These are phyloP conservation scores for Magallana nippona DNA, from an alignment of 2,888 invertebrate species.

Conservation along the genomic window DNA sequence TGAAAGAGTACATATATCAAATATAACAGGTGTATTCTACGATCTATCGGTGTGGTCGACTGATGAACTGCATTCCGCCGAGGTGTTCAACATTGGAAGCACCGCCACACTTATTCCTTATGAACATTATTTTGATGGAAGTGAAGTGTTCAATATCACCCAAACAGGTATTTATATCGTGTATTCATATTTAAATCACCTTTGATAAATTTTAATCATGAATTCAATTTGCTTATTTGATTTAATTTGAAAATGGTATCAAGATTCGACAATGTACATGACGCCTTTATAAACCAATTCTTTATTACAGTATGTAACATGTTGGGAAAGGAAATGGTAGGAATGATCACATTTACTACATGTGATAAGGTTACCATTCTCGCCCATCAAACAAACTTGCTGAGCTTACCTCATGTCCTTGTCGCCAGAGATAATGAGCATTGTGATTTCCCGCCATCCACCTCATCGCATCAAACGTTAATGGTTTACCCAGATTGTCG, in stretches of 20 bases:
- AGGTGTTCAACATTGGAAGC: background rate
- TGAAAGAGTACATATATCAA: too few relatives aligned
- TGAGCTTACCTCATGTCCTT: slow-evolving; percentile 2
- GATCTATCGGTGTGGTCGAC: background rate
- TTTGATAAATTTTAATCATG: too few relatives aligned
- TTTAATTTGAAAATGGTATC: too few relatives aligned
- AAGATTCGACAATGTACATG: too few relatives aligned
- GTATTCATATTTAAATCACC: too few relatives aligned
- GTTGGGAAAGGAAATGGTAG: background rate
- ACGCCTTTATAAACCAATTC: too few relatives aligned
- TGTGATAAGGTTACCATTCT: background rate
- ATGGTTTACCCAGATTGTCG: background rate
- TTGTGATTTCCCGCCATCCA: background rate
- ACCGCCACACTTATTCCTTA: background rate
- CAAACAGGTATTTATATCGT: background rate
- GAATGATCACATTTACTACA: background rate
- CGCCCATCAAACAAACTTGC: background rate
- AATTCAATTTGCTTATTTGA: too few relatives aligned
- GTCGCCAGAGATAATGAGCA: background rate
- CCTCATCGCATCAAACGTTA: slow-evolving; percentile 8
- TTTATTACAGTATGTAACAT: slow-evolving; percentile 5
- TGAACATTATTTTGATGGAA: background rate
- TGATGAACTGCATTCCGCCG: background rate
- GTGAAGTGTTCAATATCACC: slow-evolving; percentile 9
- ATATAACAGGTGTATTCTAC: slow-evolving; percentile 1